Evolutionary conservation across 2,888 invertebrate species (phyloP), one percentile per base, ranked within the genome.

Genomic region (Heliothis peltigera): DNA sequence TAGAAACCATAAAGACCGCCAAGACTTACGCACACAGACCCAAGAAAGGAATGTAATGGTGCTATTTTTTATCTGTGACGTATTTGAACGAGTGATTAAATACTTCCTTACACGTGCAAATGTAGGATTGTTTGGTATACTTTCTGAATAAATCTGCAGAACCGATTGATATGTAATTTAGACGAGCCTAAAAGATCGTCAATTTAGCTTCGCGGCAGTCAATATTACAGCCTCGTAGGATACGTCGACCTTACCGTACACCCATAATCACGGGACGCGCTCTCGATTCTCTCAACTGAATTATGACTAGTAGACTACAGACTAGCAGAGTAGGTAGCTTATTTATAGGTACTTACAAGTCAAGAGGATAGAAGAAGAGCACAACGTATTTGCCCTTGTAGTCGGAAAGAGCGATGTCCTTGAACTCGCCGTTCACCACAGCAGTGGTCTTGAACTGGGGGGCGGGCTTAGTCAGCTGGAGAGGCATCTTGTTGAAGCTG

Each of bases 281-380:
- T n/a, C n/a, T n/a, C n/a, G n/a, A n/a, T n/a, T n/a, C n/a, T n/a
- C n/a, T n/a, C n/a, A n/a, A n/a, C n/a, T n/a, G n/a, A n/a, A n/a
- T n/a, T n/a, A n/a, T n/a, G n/a, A n/a, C n/a, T n/a, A n/a, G n/a
- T n/a, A n/a, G n/a, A n/a, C n/a, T n/a, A n/a, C n/a, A n/a, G n/a
- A n/a, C n/a, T n/a, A n/a, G n/a, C n/a, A n/a, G n/a, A n/a, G n/a
- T n/a, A n/a, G n/a, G n/a, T n/a, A n/a, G n/a, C n/a, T n/a, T 25
- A 25, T 25, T 25, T 25, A 25, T 25, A 32, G 32, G 10, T 84
- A 96, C 97, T 97, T 89, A 97, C 97, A 98, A 98, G 89, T 98
- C 98, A 60, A 98, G 93, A 0, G 98, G 98, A 84, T 98, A 98
- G 96, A 98, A 98, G 95, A 98, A 98, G n/a, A 98, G 91, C 12